These are phyloP conservation scores for Neogale vison DNA, from an alignment of 2,113 vertebrate genomes.

Conservation along the genomic window DNA sequence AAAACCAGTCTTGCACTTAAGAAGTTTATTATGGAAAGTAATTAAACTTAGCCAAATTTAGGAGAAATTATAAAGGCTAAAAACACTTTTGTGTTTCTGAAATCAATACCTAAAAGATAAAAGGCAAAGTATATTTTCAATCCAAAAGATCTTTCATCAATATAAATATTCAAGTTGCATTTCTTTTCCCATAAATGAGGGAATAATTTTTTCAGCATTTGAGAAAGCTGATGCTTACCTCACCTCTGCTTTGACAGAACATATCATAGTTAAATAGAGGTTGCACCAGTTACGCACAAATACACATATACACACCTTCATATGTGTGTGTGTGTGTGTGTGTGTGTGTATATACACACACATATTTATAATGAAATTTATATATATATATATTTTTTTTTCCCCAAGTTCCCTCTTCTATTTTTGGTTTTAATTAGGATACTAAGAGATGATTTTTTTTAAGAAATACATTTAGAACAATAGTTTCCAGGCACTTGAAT, in stretches of 20 bases:
- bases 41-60: slow-evolving; percentile 69
- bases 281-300: not conserved
- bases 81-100: not conserved
- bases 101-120: slow-evolving; percentile 10
- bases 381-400: not conserved
- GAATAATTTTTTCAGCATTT: not conserved
- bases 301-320: too few species aligned
- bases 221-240: not conserved
- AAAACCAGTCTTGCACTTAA: slow-evolving; percentile 59
- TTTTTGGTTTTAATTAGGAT: slow-evolving; percentile 16
- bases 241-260: not conserved
- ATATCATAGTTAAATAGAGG: not conserved
- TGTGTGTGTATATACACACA: too few species aligned
- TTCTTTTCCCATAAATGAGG: not conserved
- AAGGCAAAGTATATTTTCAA: not conserved
- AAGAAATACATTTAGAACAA: not conserved
- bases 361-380: not conserved
- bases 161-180: not conserved
- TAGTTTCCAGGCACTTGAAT: not conserved
- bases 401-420: not conserved
- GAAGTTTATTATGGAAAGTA: slow-evolving; percentile 65
- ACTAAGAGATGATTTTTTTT: not conserved
- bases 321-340: too few species aligned
- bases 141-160: not conserved
- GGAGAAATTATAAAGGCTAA: slow-evolving; percentile 23